Evolutionary conservation across 2,888 invertebrate genomes (phyloP), one percentile per base, ranked within the genome.

Genomic region (Digitonthophagus gazella): DNA sequence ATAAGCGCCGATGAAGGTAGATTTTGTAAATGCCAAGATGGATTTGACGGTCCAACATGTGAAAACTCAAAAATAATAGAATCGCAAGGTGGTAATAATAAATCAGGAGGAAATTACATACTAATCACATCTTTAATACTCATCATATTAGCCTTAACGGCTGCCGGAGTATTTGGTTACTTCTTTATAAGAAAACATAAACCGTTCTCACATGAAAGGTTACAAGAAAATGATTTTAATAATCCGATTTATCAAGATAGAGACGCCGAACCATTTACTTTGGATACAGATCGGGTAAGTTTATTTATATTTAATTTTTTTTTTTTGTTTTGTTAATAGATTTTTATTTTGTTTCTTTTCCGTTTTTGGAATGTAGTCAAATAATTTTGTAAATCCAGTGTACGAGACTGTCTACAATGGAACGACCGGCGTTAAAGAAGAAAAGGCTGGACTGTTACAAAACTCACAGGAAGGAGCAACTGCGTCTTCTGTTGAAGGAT

Each of bases 161-260:
- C 20, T 19, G 18, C n/a, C 1, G 71, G 75, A 5, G 68, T 74
- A 11, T 63, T 76, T 15, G 69, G 68, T 64, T 79, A 80, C 68
- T 77, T 79, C 67, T 75, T 78, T 44, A 71, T 79, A 22, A 77
- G 73, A 66, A 78, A 76, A 58, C 72, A 81, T 68, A 74, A 76
- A 61, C 87, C 90, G 65, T 93, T 93, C 80, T 89, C 89, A 75
- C 94, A 94, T 84, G 90, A 91, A 71, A 86, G 93, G 8, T 88
- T 94, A 77, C 87, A 92, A 69, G 93, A 94, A 83, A 93, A 92
- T 83, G 92, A 94, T 78, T 82, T 83, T 66, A 94, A 93, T 85
- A 95, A 95, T 86, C 94, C 94, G 20, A 93, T 94, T 90, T 95
- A 93, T 83, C 87, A 93, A 76, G 92, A 92, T 73, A 87, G 89